Evolutionary conservation across 1,140 invertebrate species (phyloP), one percentile per base, ranked within the genome.

Genomic region (Protaetia brevitarsis): DNA sequence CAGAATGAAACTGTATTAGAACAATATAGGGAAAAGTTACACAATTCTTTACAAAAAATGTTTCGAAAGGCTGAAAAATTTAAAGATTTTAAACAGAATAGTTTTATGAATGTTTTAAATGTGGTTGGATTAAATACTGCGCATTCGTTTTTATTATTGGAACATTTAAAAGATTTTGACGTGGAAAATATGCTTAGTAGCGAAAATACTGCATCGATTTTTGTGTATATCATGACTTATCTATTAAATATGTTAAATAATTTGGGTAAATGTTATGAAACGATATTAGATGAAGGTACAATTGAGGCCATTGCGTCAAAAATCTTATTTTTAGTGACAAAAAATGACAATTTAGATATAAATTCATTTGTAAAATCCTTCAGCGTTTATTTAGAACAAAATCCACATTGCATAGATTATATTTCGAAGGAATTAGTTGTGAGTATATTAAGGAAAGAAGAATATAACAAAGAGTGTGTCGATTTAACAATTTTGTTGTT

Each of bases 321-420:
- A 71, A 78, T 34, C 73, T 88, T 6, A 71, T 57, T 16, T 57
- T 29, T 41, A 29, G 1, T 45, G 19, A 21, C 23, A 11, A 58
- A 58, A 10, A 37, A 31, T 26, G 64, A 65, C 34, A 5, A 45
- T 23, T 66, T 66, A 45, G 65, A 66, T 30, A 21, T 30, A 31
- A 58, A 34, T 7, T 11, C 28, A 6, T 68, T 70, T 7, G 67
- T 65, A 7, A 62, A 19, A 29, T 45, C 58, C 30, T 72, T 45
- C 57, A 61, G 80, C 30, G 71, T 78, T 61, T 89, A 86, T 75
- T 79, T 90, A 26, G 69, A 79, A 34, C 79, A 77, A 30, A 87
- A 84, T 78, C 84, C 87, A 63, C 81, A 85, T 67, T 80, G 81
- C 65, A 78, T 85, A 13, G 67, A 69, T 2, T 68, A 70, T 13